Base-by-base conservation (phyloP, 2,888 invertebrate species). In the Stenodema calcarata region DNA sequence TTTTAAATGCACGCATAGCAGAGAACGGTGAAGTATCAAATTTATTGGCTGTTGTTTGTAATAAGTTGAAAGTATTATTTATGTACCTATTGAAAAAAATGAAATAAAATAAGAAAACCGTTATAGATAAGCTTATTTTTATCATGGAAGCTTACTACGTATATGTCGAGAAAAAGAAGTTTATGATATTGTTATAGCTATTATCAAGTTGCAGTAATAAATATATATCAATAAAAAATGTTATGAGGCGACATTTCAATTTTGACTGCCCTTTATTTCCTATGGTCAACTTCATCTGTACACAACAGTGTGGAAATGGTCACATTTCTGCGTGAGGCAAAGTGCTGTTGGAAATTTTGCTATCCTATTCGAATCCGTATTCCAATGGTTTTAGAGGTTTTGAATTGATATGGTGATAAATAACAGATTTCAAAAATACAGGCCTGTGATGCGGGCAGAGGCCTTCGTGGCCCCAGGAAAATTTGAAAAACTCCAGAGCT, bases 1-100 rank as follows among this genome's bases (percentile, higher is more conserved):
- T 88, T 88, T 88, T 87, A 76, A 86, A 87, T 87, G 87, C 87
- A 88, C 87, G 87, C 87, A 86, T 87, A 86, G 86, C 76, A 83
- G 73, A 87, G 75, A 86, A 82, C 83, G 54, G 69, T 82, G 41
- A 73, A 87, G 81, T 85, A 85, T 88, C 80, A 73, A 84, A 87
- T 84, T 87, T 54, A 87, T 87, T 80, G 87, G 87, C 87, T 87
- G 88, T 87, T 88, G 87, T 87, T 82, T 82, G 73, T 88, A 78
- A 78, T 76, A 85, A 85, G 75, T 80, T 82, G 80, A 82, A 87
- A 88, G 88, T 88, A 88, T 88, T 88, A 88, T 88, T 87, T 88
- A 86, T 87, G 88, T 88, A 88, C 88, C 88, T 88, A 75, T 47
- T 75, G 23, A 76, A 76, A 44, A 73, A 41, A 42, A 73, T 35